A percentile compares a stretch with the other conserved stretches of the same genome.
These are phyloP conservation scores for Elysia chlorotica DNA, from an alignment of 1,140 invertebrate genomes.

Conservation along the genomic window DNA sequence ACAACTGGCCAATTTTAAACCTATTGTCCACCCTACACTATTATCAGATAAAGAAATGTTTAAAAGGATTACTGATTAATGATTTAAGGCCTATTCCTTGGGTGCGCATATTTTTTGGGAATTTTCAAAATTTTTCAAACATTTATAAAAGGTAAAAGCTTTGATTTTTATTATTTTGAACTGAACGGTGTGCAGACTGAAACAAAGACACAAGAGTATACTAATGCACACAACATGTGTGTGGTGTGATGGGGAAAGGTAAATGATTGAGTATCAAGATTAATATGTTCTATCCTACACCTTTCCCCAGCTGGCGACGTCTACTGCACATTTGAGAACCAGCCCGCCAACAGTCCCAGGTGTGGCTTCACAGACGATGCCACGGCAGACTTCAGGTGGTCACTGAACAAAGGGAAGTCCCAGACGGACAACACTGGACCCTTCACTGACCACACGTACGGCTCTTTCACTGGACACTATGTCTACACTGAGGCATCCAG, in stretches of 20 bases:
- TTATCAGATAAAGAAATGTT: too few relatives aligned
- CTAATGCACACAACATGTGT: too few relatives aligned
- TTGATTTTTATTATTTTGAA: too few relatives aligned
- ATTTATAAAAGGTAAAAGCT: too few relatives aligned
- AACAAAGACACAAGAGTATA: too few relatives aligned
- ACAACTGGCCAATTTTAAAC: too few relatives aligned
- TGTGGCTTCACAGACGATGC: constrained; percentile 49
- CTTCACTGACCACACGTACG: constrained; percentile 51
- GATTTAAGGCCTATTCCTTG: too few relatives aligned
- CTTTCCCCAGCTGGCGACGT: constrained; percentile 24
- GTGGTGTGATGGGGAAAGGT: not conserved
- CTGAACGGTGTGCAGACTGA: not conserved
- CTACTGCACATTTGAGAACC: constrained; percentile 25
- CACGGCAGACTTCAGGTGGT: constrained; percentile 52
- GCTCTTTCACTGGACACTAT: constrained; percentile 67
- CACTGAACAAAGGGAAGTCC: constrained; percentile 36
- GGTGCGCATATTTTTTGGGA: too few relatives aligned
- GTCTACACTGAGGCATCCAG: constrained; percentile 77
- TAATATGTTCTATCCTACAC: too few relatives aligned
- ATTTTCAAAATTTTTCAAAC: too few relatives aligned
- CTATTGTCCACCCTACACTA: too few relatives aligned
- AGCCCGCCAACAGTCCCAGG: constrained; percentile 21
- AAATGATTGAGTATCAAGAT: constrained; percentile 26
- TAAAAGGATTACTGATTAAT: too few relatives aligned
- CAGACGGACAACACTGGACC: constrained; percentile 43